Conservation (phyloP, 2,113 vertebrate species). For the Aptenodytes forsteri region DNA sequence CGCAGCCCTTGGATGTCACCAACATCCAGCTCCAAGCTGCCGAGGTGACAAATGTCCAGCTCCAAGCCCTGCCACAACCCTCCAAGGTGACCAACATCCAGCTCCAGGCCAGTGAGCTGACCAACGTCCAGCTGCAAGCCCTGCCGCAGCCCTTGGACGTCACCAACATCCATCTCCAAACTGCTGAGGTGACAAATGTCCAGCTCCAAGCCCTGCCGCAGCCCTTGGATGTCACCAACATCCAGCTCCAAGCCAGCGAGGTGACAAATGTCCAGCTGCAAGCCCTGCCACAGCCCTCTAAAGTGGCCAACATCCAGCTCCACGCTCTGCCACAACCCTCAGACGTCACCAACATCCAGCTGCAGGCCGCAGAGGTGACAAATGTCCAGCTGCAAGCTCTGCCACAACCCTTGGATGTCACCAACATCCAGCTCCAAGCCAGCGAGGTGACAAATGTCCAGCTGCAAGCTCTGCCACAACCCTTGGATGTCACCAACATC, state of each 20-base stretch:
- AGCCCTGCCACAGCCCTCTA: not conserved
- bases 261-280: not conserved
- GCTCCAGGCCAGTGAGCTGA: not conserved
- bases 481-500: not conserved
- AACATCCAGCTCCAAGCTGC: not conserved
- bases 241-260: not conserved
- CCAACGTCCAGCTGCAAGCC: slow-evolving; percentile 52
- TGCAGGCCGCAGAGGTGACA: not conserved
- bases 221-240: not conserved
- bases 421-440: not conserved
- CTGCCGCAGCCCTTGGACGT: not conserved
- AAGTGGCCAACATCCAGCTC: not conserved
- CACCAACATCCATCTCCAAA: not conserved
- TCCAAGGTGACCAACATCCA: slow-evolving; percentile 45
- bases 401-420: not conserved
- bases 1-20: not conserved
- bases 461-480: slow-evolving; percentile 6
- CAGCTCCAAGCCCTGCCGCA: not conserved
- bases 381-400: not conserved
- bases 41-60: not conserved
- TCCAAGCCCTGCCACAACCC: not conserved
- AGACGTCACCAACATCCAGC: not conserved
- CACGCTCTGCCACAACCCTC: not conserved
- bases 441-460: not conserved
- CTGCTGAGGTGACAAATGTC: not conserved